Evolutionary conservation across 1,140 invertebrate species (phyloP).

Genomic region (Eulimnadia texana): DNA sequence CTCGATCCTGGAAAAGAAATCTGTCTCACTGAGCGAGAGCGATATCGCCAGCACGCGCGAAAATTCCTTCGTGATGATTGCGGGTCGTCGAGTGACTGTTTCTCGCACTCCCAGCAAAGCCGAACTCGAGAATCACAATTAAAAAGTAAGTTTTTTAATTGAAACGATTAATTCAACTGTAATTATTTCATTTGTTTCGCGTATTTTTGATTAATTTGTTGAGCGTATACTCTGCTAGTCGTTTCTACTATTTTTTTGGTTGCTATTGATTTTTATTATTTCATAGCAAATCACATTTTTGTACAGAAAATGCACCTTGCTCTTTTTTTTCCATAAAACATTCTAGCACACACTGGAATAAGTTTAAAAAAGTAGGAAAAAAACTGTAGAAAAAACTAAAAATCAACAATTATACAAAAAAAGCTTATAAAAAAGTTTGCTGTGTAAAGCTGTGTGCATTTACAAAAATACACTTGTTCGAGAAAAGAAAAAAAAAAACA

Average conservation of each 20-base stretch:
- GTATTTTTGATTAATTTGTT: background rate
- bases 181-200: too few relatives aligned
- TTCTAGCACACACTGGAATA: too few relatives aligned
- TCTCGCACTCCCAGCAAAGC: background rate
- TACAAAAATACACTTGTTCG: background rate
- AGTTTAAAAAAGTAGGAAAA: too few relatives aligned
- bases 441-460: background rate
- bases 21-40: background rate
- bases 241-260: background rate
- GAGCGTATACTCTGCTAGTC: background rate
- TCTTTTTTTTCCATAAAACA: too few relatives aligned
- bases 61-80: background rate
- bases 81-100: background rate
- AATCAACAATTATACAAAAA: too few relatives aligned
- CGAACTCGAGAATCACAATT: background rate
- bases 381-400: too few relatives aligned
- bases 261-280: background rate
- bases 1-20: background rate
- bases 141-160: background rate
- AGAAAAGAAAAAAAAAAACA: background rate
- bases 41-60: background rate
- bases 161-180: too few relatives aligned
- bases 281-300: background rate
- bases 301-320: background rate
- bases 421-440: background rate